Evolutionary conservation across 30 jellyfish, hydroid and myxozoan genomes (phyloP), one percentile per base, ranked within the genome.

Genomic region (Aurelia sp.): DNA sequence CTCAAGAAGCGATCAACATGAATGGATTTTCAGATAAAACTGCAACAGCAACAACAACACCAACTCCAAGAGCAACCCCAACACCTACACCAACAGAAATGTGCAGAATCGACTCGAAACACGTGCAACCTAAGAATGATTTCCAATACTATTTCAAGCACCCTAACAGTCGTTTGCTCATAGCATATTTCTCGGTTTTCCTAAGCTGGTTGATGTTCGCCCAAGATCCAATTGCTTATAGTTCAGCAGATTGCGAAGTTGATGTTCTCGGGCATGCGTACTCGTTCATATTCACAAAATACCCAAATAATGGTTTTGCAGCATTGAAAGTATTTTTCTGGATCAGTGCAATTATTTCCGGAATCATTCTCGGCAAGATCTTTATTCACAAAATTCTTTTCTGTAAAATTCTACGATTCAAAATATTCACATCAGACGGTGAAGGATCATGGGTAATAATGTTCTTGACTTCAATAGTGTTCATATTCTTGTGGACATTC

Each of bases 391-490:
- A 73, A 44, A 55, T 84, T 7, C 69, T 84, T 5, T 55, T 84
- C 5, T 51, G 70, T 13, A 69, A 82, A 22, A 71, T 71, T 11
- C 19, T 71, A 81, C 37, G 74, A 35, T 60, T 84, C 17, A 84
- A 84, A 62, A 47, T 84, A 37, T 84, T 84, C 57, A 52, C 79
- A 12, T 30, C 35, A 4, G 80, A 62, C 23, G 85, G 85, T 23
- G 81, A 84, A 84, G 93, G 93, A 31, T 84, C 93, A n/a, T 84
- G 93, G 93, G 72, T 71, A 35, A 62, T 84, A 62, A 84, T 73
- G 63, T 84, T 63, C 30, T 58, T 71, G n/a, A 71, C 84, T 47
- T 19, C 66, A 50, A 41, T 84, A 30, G 66, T 73, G 59, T 71
- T 80, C n/a, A 62, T 84, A 67, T 84, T 40, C 40, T 33, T 66